Conservation (phyloP, 1,140 invertebrate genomes). For the Neoseiulus cucumeris region DNA sequence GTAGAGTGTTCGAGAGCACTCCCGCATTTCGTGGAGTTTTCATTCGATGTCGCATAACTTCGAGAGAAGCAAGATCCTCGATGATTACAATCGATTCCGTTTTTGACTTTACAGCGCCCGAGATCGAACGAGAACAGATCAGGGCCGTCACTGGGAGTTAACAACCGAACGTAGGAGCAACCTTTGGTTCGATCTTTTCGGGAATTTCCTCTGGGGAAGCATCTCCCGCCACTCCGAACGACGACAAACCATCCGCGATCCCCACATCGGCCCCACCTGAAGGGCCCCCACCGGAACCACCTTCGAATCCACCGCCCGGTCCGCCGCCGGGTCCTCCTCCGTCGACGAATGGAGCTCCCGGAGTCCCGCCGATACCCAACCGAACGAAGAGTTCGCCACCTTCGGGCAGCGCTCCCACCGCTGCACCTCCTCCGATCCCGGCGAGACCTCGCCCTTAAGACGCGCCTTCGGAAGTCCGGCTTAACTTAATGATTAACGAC, state of each 20-base stretch:
- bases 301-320: slow-evolving; percentile 14
- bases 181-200: slow-evolving; percentile 11
- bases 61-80: too few relatives aligned
- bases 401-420: not conserved
- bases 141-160: not conserved
- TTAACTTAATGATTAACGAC: too few relatives aligned
- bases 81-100: not conserved
- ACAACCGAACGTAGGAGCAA: not conserved
- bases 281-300: not conserved
- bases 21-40: too few relatives aligned
- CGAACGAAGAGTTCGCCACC: not conserved
- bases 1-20: too few relatives aligned
- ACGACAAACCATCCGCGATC: slow-evolving; percentile 18
- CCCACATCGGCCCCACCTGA: slow-evolving; percentile 12
- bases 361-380: slow-evolving; percentile 1
- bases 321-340: slow-evolving; percentile 23
- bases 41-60: too few relatives aligned
- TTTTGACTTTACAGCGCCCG: not conserved
- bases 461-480: too few relatives aligned
- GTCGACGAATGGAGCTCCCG: not conserved
- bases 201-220: not conserved
- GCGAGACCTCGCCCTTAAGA: not conserved
- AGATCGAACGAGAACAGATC: slow-evolving; percentile 4
- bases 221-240: not conserved
- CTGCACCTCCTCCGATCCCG: not conserved